Conservation (phyloP, 2,113 vertebrate genomes). For the Vombatus ursinus region DNA sequence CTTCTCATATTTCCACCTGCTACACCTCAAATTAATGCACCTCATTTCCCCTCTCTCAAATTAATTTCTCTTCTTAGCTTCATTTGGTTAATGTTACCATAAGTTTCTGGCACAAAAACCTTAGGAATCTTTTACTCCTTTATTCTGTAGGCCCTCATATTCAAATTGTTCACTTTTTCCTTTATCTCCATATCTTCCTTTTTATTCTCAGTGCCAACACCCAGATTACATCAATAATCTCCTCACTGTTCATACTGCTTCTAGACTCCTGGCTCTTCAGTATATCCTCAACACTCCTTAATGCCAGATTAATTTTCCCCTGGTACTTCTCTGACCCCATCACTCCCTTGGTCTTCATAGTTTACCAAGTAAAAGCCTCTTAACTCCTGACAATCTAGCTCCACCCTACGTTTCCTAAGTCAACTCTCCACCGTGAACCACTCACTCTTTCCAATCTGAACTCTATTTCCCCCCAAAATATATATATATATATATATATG, state of each 20-base stretch:
- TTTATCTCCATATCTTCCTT: neutral
- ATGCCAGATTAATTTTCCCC: neutral
- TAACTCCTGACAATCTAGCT: conserved; percentile 1
- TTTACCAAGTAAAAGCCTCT: neutral
- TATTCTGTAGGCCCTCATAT: neutral
- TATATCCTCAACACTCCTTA: neutral
- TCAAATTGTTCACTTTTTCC: neutral
- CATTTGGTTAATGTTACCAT: neutral
- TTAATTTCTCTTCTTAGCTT: neutral
- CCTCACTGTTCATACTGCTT: neutral
- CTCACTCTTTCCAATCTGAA: neutral
- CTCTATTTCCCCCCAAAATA: neutral
- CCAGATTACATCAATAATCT: neutral
- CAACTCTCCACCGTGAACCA: neutral
- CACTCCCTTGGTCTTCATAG: neutral
- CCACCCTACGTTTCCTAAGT: neutral
- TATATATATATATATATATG: neutral
- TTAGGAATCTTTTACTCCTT: neutral
- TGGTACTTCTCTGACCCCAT: neutral
- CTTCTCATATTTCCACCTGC: neutral
- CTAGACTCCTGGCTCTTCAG: neutral
- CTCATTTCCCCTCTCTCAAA: neutral
- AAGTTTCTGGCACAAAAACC: neutral
- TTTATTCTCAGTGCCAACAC: neutral
- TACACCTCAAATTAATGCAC: neutral